Base-by-base conservation (phyloP, 2,113 vertebrate genomes). In the Madoqua kirkii region DNA sequence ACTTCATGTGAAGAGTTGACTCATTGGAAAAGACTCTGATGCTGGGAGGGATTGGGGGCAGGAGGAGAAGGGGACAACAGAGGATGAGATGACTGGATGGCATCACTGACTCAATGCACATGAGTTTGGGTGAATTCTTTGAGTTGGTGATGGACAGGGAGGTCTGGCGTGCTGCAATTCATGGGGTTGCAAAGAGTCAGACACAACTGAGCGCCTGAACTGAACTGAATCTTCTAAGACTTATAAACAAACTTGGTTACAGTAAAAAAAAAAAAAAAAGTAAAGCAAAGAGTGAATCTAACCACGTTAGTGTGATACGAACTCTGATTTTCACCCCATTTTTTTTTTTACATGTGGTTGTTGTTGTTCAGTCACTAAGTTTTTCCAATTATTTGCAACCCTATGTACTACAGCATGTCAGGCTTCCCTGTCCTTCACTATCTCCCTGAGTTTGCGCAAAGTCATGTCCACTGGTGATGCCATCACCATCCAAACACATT, bases 201-300 rank as follows among this genome's bases (percentile, higher is more conserved):
- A 27, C 25, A 59, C 0, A 2, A 59, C 25, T 59, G 57, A 29
- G 57, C 0, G 2, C 27, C 57, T 59, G 57, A 59, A 59, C 25
- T 59, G 25, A 27, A 59, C 57, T 59, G 57, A 59, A 59, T 59
- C 2, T 64, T 84, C 16, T 2, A 89, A 36, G 3, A n/a, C 36
- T 92, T 89, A 81, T 21, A 50, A 92, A 93, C 3, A 15, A 52
- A 55, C 3, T 57, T 36, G 7, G 50, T 94, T 57, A 71, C 3
- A 45, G 89, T 55, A 31, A 83, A 78, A 82, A 40, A 31, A 62
- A 76, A 79, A 76, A 62, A 36, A n/a, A 64, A 83, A 74, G 4
- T 60, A 71, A 43, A 50, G 2, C 29, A 74, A 27, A 62, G 33
- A 95, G 13, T 78, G 25, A 59, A 84, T 93, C 13, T 88, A 93